Evolutionary conservation across 2,797 vertebrate genomes (phyloP), one percentile per base, ranked within the genome.

Genomic region (Sebastiscus albofasciatus): DNA sequence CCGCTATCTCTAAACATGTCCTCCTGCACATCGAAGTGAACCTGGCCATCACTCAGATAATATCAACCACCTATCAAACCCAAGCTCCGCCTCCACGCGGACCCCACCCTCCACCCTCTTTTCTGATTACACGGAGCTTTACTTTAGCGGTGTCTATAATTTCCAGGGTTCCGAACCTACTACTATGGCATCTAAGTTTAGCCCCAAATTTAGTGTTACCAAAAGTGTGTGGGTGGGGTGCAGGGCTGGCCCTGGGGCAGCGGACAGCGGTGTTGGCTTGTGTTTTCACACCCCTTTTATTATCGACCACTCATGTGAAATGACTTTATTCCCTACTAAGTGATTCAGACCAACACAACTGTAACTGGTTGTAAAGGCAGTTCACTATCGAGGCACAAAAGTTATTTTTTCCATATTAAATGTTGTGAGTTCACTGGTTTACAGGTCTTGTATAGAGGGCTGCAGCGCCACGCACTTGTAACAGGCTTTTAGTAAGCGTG

Each of bases 241-340:
- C 94, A 93, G 80, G 81, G 90, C 92, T 90, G 90, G 93, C 89
- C 86, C 89, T 67, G 61, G 88, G 93, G 90, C 91, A 92, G 93
- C 72, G 94, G 92, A 94, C 94, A 89, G 94, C 79, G 88, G 94
- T 90, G 92, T 94, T 94, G 93, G 94, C 93, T 93, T 94, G 95
- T 95, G 94, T 96, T 96, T 96, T 96, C 95, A 96, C 96, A 96
- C 96, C 93, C 91, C 91, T 95, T 95, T 95, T 96, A 96, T 95
- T 95, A 96, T 93, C 90, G 79, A 95, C 95, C 93, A 84, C 94
- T 95, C 94, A 93, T 95, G 93, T 92, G 90, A 96, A 95, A 95
- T 92, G 87, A 89, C 87, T 94, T 94, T 92, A 95, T 94, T 94
- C 87, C 88, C 93, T 93, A 94, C 93, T 94, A 93, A 94, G 94